phyloP scores from a whole-genome alignment of 2,113 vertebrate genomes.

The Calidris pugnax region DNA sequence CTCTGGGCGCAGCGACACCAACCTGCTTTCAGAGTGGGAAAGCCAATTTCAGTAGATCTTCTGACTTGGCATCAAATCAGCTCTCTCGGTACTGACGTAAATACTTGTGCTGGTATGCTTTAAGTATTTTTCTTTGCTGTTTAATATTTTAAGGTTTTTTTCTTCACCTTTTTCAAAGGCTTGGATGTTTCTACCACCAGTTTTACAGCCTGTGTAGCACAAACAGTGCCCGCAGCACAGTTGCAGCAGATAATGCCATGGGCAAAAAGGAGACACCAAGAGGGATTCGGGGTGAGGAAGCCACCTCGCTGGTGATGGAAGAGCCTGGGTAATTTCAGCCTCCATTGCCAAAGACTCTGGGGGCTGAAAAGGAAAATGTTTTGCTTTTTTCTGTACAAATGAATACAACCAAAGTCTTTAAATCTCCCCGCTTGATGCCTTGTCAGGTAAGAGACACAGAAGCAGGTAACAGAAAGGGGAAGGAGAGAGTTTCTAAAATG shows the following conservation, averaged over 20 bases:
- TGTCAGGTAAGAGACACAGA: neutral
- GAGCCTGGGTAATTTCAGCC: neutral
- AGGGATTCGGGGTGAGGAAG: neutral
- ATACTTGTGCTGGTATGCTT: neutral
- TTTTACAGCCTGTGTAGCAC: neutral
- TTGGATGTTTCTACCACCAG: neutral
- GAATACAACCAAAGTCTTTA: neutral
- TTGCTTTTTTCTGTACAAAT: neutral
- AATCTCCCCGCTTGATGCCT: neutral
- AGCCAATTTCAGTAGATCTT: neutral
- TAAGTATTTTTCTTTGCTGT: neutral
- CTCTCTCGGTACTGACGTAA: neutral
- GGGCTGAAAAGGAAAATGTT: neutral
- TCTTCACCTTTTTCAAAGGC: neutral
- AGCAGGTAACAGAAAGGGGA: neutral
- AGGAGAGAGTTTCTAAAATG: neutral
- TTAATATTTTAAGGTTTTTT: neutral
- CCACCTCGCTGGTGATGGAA: neutral
- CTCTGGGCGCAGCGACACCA: fast-evolving
- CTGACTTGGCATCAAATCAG: neutral
- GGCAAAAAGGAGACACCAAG: neutral
- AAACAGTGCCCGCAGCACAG: neutral
- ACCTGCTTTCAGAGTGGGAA: neutral
- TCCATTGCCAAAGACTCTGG: neutral
- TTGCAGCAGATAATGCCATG: neutral